Conservation (phyloP, 2,113 vertebrate genomes). For the Mirounga angustirostris region DNA sequence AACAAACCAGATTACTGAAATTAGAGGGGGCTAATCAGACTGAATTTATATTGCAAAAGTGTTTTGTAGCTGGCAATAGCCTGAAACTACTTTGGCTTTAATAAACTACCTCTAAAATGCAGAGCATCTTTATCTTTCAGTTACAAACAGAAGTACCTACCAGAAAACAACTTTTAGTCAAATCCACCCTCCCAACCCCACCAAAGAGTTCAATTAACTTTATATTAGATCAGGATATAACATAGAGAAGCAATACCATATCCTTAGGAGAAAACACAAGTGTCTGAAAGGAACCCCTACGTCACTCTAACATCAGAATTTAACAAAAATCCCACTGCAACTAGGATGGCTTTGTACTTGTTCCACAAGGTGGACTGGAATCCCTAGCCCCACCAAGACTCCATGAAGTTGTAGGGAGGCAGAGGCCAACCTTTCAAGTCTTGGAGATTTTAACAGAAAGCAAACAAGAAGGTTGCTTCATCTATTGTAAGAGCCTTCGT, state of each 20-base stretch:
- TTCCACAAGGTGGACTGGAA: not conserved
- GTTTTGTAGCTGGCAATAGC: not conserved
- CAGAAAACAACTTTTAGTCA: constrained; percentile 48
- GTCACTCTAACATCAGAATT: not conserved
- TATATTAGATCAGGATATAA: constrained; percentile 29
- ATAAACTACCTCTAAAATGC: not conserved
- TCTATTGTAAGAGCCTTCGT: not conserved
- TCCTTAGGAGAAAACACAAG: not conserved
- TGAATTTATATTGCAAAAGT: not conserved
- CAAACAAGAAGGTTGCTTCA: not conserved
- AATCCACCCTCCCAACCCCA: not conserved
- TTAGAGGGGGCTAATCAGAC: not conserved
- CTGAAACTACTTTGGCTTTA: constrained; percentile 2
- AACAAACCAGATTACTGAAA: constrained; percentile 3
- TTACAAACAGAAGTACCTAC: constrained; percentile 36
- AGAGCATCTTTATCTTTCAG: constrained; percentile 13
- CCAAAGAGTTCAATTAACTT: constrained; percentile 31
- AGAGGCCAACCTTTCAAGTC: not conserved
- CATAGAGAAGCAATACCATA: not conserved
- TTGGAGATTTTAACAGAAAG: not conserved
- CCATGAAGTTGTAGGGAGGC: not conserved
- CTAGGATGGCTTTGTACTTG: not conserved
- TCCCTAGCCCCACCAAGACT: not conserved
- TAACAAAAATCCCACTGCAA: not conserved
- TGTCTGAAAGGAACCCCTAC: not conserved